phyloP scores from a whole-genome alignment of 2,888 invertebrate genomes.

The Metopia argyrocephala region DNA sequence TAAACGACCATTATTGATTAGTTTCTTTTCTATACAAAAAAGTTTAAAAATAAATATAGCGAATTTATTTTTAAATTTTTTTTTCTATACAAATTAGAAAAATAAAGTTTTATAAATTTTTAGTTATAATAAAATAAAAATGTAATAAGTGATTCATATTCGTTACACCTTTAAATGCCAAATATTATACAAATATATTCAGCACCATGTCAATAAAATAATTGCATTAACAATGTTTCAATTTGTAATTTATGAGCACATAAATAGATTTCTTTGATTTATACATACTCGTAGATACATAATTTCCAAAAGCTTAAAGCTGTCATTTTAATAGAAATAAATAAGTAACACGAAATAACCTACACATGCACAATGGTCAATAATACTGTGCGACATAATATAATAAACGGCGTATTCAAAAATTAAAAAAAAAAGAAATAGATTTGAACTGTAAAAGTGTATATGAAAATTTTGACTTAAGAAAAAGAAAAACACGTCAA shows the following conservation, averaged over 20 bases:
- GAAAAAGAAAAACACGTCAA: too few species aligned
- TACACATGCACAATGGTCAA: conserved; percentile 1
- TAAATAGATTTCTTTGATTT: conserved; percentile 26
- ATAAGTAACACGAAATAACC: not conserved
- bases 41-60: too few species aligned
- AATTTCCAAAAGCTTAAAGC: conserved; percentile 7
- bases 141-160: conserved; percentile 18
- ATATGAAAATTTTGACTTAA: too few species aligned
- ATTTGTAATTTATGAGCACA: conserved; percentile 13
- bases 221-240: not conserved
- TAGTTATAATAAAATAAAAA: not conserved
- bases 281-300: conserved; percentile 22
- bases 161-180: conserved; percentile 12
- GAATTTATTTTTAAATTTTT: not conserved
- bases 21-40: not conserved
- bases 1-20: not conserved
- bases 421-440: too few species aligned
- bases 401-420: too few species aligned
- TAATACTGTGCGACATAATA: conserved; percentile 26
- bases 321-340: not conserved
- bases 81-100: not conserved
- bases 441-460: too few species aligned
- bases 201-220: conserved; percentile 29
- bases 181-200: conserved; percentile 11
- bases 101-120: not conserved